Evolutionary conservation across 2,888 invertebrate species (phyloP), one percentile per base, ranked within the genome.

Genomic region (Thera britannica): DNA sequence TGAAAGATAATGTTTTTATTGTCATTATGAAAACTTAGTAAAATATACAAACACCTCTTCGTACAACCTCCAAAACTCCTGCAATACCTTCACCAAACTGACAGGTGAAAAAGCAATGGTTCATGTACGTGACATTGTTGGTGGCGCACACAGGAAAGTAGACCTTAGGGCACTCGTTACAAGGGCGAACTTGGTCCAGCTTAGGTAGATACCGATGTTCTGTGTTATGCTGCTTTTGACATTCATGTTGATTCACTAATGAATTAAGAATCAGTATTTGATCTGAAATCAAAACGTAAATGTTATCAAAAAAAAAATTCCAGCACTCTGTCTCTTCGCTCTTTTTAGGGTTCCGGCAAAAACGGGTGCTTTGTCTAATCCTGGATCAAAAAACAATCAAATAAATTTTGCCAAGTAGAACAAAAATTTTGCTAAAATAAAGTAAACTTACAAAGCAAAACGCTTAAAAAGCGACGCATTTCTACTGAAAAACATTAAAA

Each of bases 111-210:
- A 70, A 63, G 23, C 79, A 79, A 8, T 76, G 70, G 35, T 80
- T 81, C 2, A 75, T 56, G 35, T 78, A 82, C 0, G 81, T 80
- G 0, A 62, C 52, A 38, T 80, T 78, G 51, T 78, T 68, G 7
- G 71, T 58, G 0, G 72, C 73, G 35, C 82, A 82, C 3, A 81
- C 71, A 0, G 82, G 82, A 36, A 74, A 65, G 49, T 79, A 82
- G 0, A 81, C 73, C 8, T 73, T 69, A 0, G 82, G 81, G 46
- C 80, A 82, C 0, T 49, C 8, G 0, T 23, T n/a, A 35, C 82
- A 82, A 11, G 38, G 48, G 2, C 58, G 58, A 11, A n/a, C 34
- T 35, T 44, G 7, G 3, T 46, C 35, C 3, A 62, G 5, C 46
- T 46, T 44, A 3, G 4, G 8, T 2, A 62, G 55, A 8, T 49